Evolutionary conservation across 2,113 vertebrate genomes (phyloP), one percentile per base, ranked within the genome.

Genomic region (Okapia johnstoni): DNA sequence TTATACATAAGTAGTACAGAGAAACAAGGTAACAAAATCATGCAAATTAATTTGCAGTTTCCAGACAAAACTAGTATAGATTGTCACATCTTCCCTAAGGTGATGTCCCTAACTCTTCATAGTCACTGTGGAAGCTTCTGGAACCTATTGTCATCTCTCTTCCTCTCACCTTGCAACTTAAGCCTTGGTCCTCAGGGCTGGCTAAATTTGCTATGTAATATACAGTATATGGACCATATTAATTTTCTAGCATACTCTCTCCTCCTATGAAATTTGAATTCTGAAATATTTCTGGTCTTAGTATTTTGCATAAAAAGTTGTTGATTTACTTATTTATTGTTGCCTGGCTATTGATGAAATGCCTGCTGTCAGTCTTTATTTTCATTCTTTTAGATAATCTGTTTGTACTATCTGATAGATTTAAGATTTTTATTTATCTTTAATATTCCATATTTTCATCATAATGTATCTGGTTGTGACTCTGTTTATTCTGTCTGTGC

Each of bases 301-400:
- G 55, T 73, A 95, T 86, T 95, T 97, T 12, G 40, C 17, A 86
- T 54, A 54, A 73, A 61, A 46, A 54, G 16, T 48, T 80, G 13
- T 54, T 81, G 3, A 52, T 77, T 95, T 92, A 40, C 79, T 48
- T 57, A 3, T 52, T 89, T 46, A 60, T 52, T 92, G 25, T 85
- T 90, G 19, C 80, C 26, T 93, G 36, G 12, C 30, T 93, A 15
- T 60, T 90, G 48, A 16, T 66, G 54, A 87, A 93, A 86, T 90
- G 30, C 54, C 25, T 93, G n/a, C 5, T 50, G 2, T 76, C 76
- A 77, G 25, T 66, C 70, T 80, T 87, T 90, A 85, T 85, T 89
- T 95, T 94, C 28, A 55, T 97, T 90, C 36, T 90, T 61, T 94
- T 93, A 52, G 43, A 25, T 85, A 80, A 57, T 90, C 10, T 90